A percentile compares a stretch with the other conserved stretches of the same genome.
phyloP scores from a whole-genome alignment of 2,888 invertebrate genomes.

The Dione vanillae region DNA sequence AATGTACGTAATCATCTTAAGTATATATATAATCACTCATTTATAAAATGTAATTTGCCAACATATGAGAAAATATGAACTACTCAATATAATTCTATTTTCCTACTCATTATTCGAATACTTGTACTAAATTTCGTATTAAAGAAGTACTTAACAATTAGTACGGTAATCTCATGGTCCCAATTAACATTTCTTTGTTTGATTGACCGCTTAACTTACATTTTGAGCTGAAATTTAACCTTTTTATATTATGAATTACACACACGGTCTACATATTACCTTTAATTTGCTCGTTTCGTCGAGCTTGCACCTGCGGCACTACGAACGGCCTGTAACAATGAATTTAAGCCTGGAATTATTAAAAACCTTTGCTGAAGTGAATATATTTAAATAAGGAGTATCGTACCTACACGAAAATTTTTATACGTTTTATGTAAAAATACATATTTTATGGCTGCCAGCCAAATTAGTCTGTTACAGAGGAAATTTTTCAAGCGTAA shows the following conservation, averaged over 20 bases:
- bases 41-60: too few relatives aligned
- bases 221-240: constrained; percentile 19
- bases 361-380: constrained; percentile 43
- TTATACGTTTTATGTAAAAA: constrained; percentile 26
- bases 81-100: too few relatives aligned
- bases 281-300: constrained; percentile 45
- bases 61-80: too few relatives aligned
- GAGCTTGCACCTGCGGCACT: constrained; percentile 44
- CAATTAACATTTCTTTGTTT: constrained; percentile 6
- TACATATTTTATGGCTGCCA: constrained; percentile 4
- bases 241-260: constrained; percentile 40
- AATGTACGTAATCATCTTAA: too few relatives aligned
- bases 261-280: constrained; percentile 39
- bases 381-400: constrained; percentile 43
- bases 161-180: not conserved
- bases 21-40: too few relatives aligned
- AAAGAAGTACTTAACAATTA: not conserved
- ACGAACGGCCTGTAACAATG: constrained; percentile 43
- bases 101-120: not conserved
- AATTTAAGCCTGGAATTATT: constrained; percentile 44
- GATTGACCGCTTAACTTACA: constrained; percentile 17
- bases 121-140: not conserved
- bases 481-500: constrained; percentile 13
- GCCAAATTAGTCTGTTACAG: constrained; percentile 10
- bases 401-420: constrained; percentile 19